These are phyloP conservation scores for Brachyhypopomus gauderio DNA, from an alignment of 2,113 vertebrate species.

Conservation along the genomic window DNA sequence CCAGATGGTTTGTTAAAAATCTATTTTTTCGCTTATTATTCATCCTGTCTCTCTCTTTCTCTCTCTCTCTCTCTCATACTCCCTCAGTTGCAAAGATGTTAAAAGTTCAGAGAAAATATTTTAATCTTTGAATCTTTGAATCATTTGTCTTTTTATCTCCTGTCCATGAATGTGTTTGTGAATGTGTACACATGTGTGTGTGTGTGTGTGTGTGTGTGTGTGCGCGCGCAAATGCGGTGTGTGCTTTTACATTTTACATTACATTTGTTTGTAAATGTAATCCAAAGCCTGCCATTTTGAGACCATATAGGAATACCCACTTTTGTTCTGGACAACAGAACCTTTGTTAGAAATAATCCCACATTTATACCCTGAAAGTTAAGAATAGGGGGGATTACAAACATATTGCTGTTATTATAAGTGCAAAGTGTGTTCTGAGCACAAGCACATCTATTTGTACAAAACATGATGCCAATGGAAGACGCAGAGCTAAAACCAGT, in stretches of 20 bases:
- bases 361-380: not conserved
- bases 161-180: not conserved
- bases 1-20: conserved; percentile 23
- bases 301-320: not conserved
- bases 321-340: not conserved
- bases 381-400: not conserved
- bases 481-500: not conserved
- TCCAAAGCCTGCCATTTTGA: conserved; percentile 7
- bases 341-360: not conserved
- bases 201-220: not conserved
- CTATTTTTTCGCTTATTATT: conserved; percentile 5
- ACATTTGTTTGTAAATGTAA: not conserved
- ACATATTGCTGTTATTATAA: not conserved
- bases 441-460: not conserved
- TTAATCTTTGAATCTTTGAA: conserved; percentile 35
- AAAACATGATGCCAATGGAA: not conserved
- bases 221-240: not conserved
- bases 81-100: not conserved
- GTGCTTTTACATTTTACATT: conserved; percentile 1
- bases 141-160: conserved; percentile 10
- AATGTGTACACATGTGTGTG: not conserved
- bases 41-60: not conserved
- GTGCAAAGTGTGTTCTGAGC: not conserved
- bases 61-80: not conserved
- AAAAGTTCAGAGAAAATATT: conserved; percentile 33